Evolutionary conservation across 2,797 vertebrate species (phyloP).

Genomic region (Trachops cirrhosus): DNA sequence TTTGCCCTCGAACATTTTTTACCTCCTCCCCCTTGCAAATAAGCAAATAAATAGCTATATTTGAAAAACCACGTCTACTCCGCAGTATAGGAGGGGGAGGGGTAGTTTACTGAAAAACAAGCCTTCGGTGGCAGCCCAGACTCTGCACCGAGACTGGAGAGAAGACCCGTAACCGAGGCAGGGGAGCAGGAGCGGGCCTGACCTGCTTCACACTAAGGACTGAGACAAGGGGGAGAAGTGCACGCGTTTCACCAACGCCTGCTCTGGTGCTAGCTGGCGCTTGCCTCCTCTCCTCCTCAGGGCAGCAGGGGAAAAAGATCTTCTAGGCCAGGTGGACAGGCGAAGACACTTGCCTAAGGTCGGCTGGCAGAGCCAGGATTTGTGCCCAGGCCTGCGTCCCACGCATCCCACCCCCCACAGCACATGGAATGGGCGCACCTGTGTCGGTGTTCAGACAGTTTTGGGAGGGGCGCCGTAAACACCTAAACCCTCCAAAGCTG

Average conservation of each 20-base stretch:
- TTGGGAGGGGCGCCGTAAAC: background rate
- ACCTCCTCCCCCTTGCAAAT: constrained; percentile 46
- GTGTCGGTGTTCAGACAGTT: background rate
- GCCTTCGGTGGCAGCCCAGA: background rate
- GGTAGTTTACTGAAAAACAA: background rate
- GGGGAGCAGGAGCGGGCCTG: background rate
- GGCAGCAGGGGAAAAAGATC: background rate
- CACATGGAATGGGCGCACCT: no score
- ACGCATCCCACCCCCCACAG: no score
- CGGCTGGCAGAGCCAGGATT: background rate
- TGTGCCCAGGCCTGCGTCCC: background rate
- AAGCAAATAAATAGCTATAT: constrained; percentile 66
- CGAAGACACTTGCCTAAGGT: background rate
- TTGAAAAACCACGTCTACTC: background rate
- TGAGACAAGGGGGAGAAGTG: background rate
- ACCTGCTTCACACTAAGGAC: background rate
- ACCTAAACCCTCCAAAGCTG: background rate
- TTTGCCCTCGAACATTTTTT: constrained; percentile 80
- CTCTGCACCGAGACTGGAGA: background rate
- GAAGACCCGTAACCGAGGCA: background rate
- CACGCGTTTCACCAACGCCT: background rate
- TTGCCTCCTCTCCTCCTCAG: background rate
- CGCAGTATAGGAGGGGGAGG: background rate
- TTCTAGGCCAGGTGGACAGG: background rate
- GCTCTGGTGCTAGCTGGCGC: background rate